A percentile compares a stretch with the other conserved stretches of the same genome.
Evolutionary conservation across 2,797 vertebrate genomes (phyloP).

Genomic region (Onychomys torridus): DNA sequence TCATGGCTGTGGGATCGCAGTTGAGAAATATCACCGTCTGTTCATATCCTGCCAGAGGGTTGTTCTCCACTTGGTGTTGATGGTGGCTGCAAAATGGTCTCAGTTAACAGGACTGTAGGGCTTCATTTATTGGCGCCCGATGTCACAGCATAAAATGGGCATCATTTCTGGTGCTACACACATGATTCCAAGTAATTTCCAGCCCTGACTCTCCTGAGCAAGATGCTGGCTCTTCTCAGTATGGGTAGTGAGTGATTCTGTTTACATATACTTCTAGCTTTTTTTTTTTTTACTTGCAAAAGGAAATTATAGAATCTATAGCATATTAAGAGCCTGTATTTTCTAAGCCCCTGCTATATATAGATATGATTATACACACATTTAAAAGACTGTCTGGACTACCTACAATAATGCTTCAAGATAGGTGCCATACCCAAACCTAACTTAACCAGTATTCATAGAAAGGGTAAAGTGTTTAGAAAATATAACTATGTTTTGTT

Average conservation of each 20-base stretch:
- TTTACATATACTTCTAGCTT: constrained; percentile 33
- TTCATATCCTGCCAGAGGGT: constrained; percentile 33
- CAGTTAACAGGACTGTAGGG: neutral
- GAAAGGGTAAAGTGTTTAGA: neutral
- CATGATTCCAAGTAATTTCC: neutral
- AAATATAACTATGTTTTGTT: neutral
- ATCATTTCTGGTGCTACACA: neutral
- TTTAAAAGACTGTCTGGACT: neutral
- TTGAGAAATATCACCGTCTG: constrained; percentile 73
- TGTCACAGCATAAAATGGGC: neutral
- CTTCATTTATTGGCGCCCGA: neutral
- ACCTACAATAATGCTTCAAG: neutral
- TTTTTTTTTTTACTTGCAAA: neutral
- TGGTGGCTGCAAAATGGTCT: constrained; percentile 36
- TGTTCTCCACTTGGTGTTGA: neutral
- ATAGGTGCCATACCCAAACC: neutral
- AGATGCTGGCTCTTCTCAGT: neutral
- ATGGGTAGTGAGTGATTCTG: neutral
- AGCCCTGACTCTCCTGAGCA: neutral
- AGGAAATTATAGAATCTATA: neutral
- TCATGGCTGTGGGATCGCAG: constrained; percentile 19
- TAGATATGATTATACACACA: neutral
- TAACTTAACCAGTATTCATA: neutral
- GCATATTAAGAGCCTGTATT: neutral
- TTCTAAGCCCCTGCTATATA: neutral